A percentile compares a stretch with the other conserved stretches of the same genome.
phyloP scores from a whole-genome alignment of 2,113 vertebrate species.

The Phyllopteryx taeniolatus region DNA sequence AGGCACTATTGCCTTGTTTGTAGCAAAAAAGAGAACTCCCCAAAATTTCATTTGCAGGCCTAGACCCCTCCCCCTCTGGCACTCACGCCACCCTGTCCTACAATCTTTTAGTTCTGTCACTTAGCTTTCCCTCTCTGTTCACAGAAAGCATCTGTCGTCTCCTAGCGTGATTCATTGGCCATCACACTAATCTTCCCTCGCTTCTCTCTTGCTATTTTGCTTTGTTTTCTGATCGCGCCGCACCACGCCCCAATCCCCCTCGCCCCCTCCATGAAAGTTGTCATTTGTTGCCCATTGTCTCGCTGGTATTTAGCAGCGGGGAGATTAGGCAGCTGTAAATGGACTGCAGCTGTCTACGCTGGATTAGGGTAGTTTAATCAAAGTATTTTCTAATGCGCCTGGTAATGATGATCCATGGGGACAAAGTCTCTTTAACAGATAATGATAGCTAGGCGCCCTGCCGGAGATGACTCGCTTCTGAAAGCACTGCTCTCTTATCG shows the following conservation, averaged over 20 bases:
- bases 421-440: conserved; percentile 96
- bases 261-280: conserved; percentile 48
- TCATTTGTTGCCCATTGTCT: conserved; percentile 92
- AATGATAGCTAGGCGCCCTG: conserved; percentile 85
- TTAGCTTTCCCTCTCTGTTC: conserved; percentile 25
- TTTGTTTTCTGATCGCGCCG: conserved; percentile 45
- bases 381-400: conserved; percentile 98
- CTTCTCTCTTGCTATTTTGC: conserved; percentile 32
- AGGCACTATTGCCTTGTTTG: conserved; percentile 54
- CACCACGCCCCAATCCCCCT: conserved; percentile 6
- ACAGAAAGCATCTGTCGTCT: conserved; percentile 51
- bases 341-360: conserved; percentile 96
- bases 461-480: conserved; percentile 88
- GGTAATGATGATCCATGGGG: conserved; percentile 98
- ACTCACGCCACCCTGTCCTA: conserved; percentile 1
- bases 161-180: conserved; percentile 50
- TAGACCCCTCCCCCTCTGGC: conserved; percentile 5
- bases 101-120: neutral
- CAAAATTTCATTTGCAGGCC: conserved; percentile 51
- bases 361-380: conserved; percentile 99
- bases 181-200: conserved; percentile 43
- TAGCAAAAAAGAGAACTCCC: conserved; percentile 42
- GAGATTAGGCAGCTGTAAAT: conserved; percentile 96
- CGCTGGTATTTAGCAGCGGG: conserved; percentile 86
- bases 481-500: conserved; percentile 50